Evolutionary conservation across 2,888 invertebrate species (phyloP).

Genomic region (Drosophila putrida): DNA sequence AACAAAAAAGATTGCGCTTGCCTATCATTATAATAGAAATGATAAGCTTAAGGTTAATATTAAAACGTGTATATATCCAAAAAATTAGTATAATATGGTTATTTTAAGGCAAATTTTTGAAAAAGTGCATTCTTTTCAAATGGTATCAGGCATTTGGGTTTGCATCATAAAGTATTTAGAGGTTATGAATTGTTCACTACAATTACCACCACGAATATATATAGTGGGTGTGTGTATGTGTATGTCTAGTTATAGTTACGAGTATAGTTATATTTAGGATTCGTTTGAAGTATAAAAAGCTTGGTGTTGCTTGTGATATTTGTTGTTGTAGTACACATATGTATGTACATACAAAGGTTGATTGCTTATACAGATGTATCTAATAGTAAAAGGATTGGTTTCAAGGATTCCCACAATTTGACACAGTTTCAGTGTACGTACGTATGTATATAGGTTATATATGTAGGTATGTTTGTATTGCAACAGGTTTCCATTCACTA

Average conservation of each 20-base stretch:
- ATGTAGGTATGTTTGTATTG: slow-evolving; percentile 34
- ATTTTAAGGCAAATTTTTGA: slow-evolving; percentile 83
- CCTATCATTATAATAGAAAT: slow-evolving; percentile 58
- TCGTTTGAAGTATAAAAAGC: slow-evolving; percentile 43
- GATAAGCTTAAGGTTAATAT: slow-evolving; percentile 57
- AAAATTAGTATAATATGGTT: slow-evolving; percentile 74
- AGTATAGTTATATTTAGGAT: slow-evolving; percentile 32
- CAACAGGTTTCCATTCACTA: slow-evolving; percentile 40
- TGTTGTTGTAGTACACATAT: slow-evolving; percentile 11
- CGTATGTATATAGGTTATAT: slow-evolving; percentile 34
- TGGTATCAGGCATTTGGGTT: slow-evolving; percentile 88
- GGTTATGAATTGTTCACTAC: slow-evolving; percentile 41
- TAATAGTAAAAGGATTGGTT: slow-evolving; percentile 18
- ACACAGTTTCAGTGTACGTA: slow-evolving; percentile 47
- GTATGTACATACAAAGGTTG: slow-evolving; percentile 27
- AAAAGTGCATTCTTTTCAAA: slow-evolving; percentile 85
- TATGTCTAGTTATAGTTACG: slow-evolving; percentile 26
- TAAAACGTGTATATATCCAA: slow-evolving; percentile 72
- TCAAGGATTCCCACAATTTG: slow-evolving; percentile 50
- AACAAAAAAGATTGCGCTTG: slow-evolving; percentile 46
- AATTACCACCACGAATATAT: slow-evolving; percentile 30
- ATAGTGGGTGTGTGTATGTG: slow-evolving; percentile 16
- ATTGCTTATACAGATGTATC: slow-evolving; percentile 59
- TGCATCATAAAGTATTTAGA: slow-evolving; percentile 62
- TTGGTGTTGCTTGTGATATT: slow-evolving; percentile 44